A percentile compares a stretch with the other conserved stretches of the same genome.
phyloP scores from a whole-genome alignment of 2,888 invertebrate genomes.

The Pandemis cinnamomeana region DNA sequence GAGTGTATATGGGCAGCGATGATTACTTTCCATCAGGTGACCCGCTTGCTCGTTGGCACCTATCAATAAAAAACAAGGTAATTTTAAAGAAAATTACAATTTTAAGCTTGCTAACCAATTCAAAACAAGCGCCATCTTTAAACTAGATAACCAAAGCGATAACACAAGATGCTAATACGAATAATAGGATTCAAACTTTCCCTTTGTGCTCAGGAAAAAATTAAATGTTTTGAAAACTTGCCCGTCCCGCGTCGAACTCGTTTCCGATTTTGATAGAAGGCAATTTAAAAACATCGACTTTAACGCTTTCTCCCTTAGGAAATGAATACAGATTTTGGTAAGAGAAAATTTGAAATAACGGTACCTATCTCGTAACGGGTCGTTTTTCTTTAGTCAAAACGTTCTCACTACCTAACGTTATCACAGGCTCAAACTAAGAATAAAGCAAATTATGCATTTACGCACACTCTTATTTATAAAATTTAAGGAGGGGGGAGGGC shows the following conservation, averaged over 20 bases:
- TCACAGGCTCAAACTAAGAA: too few species aligned
- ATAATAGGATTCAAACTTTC: constrained; percentile 18
- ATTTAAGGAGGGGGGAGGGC: too few species aligned
- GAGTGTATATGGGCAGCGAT: too few species aligned
- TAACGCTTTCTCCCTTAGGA: constrained; percentile 20
- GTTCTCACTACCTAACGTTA: too few species aligned
- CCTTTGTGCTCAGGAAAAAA: constrained; percentile 10
- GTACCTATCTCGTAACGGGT: background rate
- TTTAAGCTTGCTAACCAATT: background rate
- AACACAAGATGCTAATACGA: constrained; percentile 8
- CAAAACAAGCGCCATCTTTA: background rate
- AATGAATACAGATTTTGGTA: constrained; percentile 9
- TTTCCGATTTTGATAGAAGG: constrained; percentile 28
- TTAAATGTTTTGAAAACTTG: constrained; percentile 11
- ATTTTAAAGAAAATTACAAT: too few species aligned
- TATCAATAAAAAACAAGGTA: too few species aligned
- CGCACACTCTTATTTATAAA: too few species aligned
- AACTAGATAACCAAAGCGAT: background rate
- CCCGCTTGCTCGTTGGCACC: too few species aligned
- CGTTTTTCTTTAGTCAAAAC: background rate
- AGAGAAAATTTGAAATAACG: background rate
- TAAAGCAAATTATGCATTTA: too few species aligned
- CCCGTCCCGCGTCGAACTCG: constrained; percentile 1
- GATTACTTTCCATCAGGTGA: too few species aligned
- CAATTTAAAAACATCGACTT: constrained; percentile 27